phyloP scores from a whole-genome alignment of 2,888 invertebrate species.

The Plagodis pulveraria region DNA sequence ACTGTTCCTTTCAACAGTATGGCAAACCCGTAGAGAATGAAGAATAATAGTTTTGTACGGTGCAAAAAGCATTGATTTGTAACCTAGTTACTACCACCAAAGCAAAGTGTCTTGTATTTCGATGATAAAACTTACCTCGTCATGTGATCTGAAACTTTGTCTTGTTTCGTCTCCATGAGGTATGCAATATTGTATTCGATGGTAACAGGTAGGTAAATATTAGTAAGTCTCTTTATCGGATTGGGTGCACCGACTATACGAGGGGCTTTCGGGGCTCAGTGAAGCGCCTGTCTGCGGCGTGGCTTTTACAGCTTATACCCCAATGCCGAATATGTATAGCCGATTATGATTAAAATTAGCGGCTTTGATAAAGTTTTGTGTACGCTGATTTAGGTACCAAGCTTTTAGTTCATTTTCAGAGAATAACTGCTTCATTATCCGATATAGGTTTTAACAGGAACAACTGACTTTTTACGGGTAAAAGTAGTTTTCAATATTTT shows the following conservation, averaged over 20 bases:
- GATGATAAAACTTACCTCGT: too few species aligned
- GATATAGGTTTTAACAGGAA: neutral
- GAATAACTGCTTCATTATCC: too few species aligned
- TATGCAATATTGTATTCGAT: conserved; percentile 4
- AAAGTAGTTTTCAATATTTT: neutral
- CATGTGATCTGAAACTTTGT: too few species aligned
- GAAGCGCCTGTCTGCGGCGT: conserved; percentile 45
- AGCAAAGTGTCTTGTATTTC: too few species aligned
- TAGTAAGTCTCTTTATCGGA: conserved; percentile 60
- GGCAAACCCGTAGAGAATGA: too few species aligned
- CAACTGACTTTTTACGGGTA: neutral
- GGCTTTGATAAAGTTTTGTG: conserved; percentile 43
- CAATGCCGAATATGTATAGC: conserved; percentile 44
- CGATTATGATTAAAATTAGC: conserved; percentile 54
- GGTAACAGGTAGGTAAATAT: conserved; percentile 53
- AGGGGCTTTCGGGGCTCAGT: conserved; percentile 49
- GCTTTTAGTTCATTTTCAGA: too few species aligned
- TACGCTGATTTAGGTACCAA: too few species aligned
- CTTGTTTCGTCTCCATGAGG: conserved; percentile 6
- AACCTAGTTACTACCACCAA: too few species aligned
- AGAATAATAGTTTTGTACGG: too few species aligned
- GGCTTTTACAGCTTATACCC: conserved; percentile 50
- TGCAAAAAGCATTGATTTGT: too few species aligned
- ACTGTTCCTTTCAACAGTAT: too few species aligned
- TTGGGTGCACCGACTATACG: conserved; percentile 27